phyloP scores from a whole-genome alignment of 2,797 vertebrate genomes.

The Setipinna tenuifilis region DNA sequence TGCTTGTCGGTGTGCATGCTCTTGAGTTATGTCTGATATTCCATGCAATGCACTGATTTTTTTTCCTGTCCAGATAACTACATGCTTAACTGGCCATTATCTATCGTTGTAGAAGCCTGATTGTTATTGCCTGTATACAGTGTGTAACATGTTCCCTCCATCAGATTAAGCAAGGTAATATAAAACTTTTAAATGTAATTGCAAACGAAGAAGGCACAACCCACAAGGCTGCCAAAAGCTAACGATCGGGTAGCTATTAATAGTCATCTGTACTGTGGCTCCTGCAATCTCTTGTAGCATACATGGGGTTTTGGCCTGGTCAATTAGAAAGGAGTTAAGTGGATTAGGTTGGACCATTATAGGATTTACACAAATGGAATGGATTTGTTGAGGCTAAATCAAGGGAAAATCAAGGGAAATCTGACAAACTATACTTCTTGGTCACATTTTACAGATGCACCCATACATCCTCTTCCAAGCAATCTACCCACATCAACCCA shows the following conservation, averaged over 20 bases:
- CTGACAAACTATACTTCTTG: conserved; percentile 42
- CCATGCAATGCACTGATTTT: conserved; percentile 2
- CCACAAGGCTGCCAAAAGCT: conserved; percentile 21
- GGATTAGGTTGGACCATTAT: conserved; percentile 58
- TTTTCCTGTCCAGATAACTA: background rate
- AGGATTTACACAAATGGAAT: conserved; percentile 59
- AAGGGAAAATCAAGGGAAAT: conserved; percentile 44
- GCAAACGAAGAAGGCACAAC: background rate
- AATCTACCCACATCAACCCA: background rate
- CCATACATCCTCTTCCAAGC: conserved; percentile 10
- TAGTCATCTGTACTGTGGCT: conserved; percentile 33
- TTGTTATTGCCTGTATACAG: conserved; percentile 21
- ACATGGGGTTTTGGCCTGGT: conserved; percentile 45
- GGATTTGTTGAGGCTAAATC: conserved; percentile 60
- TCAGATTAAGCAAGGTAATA: background rate
- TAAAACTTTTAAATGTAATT: background rate
- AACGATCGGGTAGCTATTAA: conserved; percentile 28
- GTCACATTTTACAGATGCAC: conserved; percentile 35
- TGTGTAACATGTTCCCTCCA: background rate
- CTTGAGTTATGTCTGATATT: conserved; percentile 6
- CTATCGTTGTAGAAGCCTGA: background rate
- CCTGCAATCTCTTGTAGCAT: conserved; percentile 36
- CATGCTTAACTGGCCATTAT: background rate
- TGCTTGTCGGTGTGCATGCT: background rate
- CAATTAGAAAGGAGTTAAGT: conserved; percentile 57